Evolutionary conservation across 2,888 invertebrate species (phyloP).

Genomic region (Cerceris rybyensis): DNA sequence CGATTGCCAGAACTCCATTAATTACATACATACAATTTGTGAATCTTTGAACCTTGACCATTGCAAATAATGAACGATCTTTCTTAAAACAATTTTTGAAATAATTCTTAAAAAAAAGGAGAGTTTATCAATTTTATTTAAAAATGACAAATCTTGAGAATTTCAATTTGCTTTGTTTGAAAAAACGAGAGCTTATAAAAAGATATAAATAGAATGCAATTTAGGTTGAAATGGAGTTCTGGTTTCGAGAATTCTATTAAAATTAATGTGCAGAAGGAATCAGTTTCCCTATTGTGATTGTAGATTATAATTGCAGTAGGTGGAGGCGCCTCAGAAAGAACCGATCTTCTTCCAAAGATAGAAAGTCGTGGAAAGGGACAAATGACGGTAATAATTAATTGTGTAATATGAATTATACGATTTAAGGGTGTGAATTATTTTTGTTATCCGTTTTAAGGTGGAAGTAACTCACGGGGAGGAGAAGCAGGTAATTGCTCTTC

Average conservation of each 20-base stretch:
- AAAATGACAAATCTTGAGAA: too few relatives aligned
- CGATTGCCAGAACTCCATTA: conserved; percentile 38
- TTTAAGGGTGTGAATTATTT: not conserved
- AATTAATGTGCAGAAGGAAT: conserved; percentile 61
- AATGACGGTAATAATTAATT: conserved; percentile 75
- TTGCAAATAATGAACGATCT: not conserved
- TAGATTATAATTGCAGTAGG: conserved; percentile 81
- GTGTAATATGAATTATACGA: not conserved
- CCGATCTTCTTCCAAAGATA: conserved; percentile 79
- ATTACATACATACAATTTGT: not conserved
- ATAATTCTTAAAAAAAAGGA: too few relatives aligned
- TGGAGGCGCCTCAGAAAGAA: conserved; percentile 77
- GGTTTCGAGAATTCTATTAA: conserved; percentile 25
- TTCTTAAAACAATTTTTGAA: too few relatives aligned
- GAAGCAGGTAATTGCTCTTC: conserved; percentile 93
- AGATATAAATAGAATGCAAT: not conserved
- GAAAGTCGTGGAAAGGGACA: conserved; percentile 79
- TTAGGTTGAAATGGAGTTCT: conserved; percentile 24
- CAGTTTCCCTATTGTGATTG: conserved; percentile 76
- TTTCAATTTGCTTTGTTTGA: too few relatives aligned
- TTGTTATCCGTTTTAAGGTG: conserved; percentile 78
- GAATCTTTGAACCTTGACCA: not conserved
- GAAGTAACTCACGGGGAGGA: conserved; percentile 93
- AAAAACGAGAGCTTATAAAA: not conserved
- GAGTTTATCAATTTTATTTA: too few relatives aligned